These are phyloP conservation scores for Crocidura indochinensis DNA, from an alignment of 2,797 vertebrate genomes.

Conservation along the genomic window DNA sequence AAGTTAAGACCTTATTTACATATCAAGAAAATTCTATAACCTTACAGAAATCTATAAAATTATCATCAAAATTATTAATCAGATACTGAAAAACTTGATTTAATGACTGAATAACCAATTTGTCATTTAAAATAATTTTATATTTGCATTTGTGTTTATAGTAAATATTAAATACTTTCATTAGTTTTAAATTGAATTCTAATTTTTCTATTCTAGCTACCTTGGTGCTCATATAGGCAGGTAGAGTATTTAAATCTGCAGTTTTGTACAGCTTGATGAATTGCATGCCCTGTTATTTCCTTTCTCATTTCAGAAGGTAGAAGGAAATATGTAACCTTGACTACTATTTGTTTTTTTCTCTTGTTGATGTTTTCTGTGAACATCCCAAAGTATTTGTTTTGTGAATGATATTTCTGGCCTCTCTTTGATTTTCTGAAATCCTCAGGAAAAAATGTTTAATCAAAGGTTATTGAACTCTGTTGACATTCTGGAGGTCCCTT, in stretches of 20 bases:
- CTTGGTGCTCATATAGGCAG: background rate
- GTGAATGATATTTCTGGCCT: slow-evolving; percentile 46
- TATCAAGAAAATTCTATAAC: too few species aligned
- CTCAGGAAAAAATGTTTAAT: slow-evolving; percentile 47
- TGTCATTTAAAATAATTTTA: background rate
- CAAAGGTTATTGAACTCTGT: slow-evolving; percentile 64
- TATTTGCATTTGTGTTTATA: background rate
- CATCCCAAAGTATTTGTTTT: background rate
- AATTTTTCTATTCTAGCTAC: background rate
- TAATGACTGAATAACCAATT: background rate
- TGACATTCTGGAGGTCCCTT: slow-evolving; percentile 39
- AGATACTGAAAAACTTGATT: background rate
- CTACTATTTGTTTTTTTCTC: background rate
- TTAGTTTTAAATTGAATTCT: background rate
- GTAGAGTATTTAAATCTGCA: background rate
- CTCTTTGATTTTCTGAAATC: slow-evolving; percentile 59
- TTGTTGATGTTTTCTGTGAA: slow-evolving; percentile 52
- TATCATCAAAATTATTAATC: slow-evolving; percentile 29
- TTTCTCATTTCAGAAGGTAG: slow-evolving; percentile 13
- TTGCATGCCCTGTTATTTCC: background rate
- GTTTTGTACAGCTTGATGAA: background rate
- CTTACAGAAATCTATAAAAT: too few species aligned
- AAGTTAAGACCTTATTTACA: too few species aligned
- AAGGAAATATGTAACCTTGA: background rate
- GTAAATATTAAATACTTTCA: background rate